phyloP scores from a whole-genome alignment of 2,888 invertebrate species.

The Melolontha melolontha region DNA sequence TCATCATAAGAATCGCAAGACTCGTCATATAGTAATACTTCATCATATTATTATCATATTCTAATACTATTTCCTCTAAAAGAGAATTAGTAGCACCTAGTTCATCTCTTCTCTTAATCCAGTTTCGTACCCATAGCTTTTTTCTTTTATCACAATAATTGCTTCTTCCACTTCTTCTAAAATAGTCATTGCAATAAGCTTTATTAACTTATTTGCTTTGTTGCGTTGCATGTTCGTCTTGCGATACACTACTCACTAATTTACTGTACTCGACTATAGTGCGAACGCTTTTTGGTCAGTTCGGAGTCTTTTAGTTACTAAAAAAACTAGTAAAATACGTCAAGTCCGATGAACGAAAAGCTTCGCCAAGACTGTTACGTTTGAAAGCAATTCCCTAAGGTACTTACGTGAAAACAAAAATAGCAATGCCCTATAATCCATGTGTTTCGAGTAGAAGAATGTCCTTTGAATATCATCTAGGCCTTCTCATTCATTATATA shows the following conservation, averaged over 20 bases:
- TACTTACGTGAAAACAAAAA: too few species aligned
- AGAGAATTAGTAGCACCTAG: conserved; percentile 50
- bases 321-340: too few species aligned
- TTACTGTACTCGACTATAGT: conserved; percentile 20
- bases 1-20: too few species aligned
- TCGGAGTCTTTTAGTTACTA: conserved; percentile 2
- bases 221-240: conserved; percentile 16
- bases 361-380: too few species aligned
- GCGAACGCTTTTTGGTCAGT: conserved; percentile 30
- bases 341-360: too few species aligned
- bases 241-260: neutral
- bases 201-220: conserved; percentile 17
- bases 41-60: conserved; percentile 48
- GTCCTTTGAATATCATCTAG: too few species aligned
- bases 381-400: too few species aligned
- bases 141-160: conserved; percentile 26
- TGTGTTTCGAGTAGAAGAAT: too few species aligned
- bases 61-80: conserved; percentile 48
- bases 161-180: conserved; percentile 28
- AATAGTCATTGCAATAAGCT: conserved; percentile 13
- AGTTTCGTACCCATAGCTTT: conserved; percentile 34
- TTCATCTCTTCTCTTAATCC: conserved; percentile 42
- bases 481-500: too few species aligned
- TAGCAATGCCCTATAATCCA: too few species aligned
- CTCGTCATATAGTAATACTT: conserved; percentile 44